Evolutionary conservation across 2,797 vertebrate species (phyloP).

Genomic region (Malurus splendens): DNA sequence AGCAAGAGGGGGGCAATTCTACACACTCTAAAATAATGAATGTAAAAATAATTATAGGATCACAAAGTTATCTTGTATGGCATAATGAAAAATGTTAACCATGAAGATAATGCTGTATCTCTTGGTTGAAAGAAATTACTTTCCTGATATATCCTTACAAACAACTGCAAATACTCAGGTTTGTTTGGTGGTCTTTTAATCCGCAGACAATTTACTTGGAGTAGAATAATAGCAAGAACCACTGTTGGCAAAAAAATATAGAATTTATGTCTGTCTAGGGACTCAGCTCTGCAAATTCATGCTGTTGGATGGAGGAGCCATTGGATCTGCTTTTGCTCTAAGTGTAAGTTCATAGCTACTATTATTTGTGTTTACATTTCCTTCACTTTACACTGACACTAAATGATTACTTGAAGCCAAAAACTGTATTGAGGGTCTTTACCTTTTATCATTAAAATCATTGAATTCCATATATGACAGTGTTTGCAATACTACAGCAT

Average conservation of each 20-base stretch:
- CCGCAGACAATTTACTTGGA: neutral
- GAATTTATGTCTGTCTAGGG: neutral
- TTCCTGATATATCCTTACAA: conserved; percentile 27
- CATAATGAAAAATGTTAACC: conserved; percentile 44
- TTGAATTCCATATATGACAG: neutral
- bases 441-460: neutral
- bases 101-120: conserved; percentile 36
- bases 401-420: neutral
- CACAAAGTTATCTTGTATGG: conserved; percentile 52
- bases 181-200: conserved; percentile 35
- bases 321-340: neutral
- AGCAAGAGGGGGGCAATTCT: conserved; percentile 49
- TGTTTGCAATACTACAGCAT: neutral
- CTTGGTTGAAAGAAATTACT: conserved; percentile 37
- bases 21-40: conserved; percentile 64
- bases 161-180: conserved; percentile 43
- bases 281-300: neutral
- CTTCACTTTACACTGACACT: neutral
- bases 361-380: neutral
- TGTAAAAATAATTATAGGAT: conserved; percentile 66
- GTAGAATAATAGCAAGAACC: conserved; percentile 12
- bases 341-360: neutral
- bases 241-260: neutral
- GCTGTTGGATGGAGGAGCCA: neutral
- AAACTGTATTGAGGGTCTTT: neutral